Evolutionary conservation across 1,140 invertebrate species (phyloP), one percentile per base, ranked within the genome.

Genomic region (Zophobas atratus): DNA sequence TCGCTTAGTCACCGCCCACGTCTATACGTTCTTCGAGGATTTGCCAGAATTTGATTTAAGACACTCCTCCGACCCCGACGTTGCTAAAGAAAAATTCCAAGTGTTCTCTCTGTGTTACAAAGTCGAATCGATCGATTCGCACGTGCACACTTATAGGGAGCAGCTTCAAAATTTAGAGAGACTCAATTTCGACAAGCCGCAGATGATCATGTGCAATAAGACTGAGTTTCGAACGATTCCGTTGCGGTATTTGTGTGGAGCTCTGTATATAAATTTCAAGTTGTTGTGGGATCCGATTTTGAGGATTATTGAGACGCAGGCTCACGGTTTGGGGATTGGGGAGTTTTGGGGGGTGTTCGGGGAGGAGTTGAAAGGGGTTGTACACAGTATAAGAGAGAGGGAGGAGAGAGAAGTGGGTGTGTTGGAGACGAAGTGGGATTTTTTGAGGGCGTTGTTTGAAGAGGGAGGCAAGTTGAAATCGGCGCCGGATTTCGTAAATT

Each of bases 201-300:
- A 92, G 76, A 91, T 90, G 81, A 86, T 88, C 49, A 80, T 90
- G n/a, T 86, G 90, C 1, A 87, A 87, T 57, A 85, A 89, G 49
- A 88, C 91, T 0, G 85, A 90, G 48, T 90, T 89, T 34, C 89
- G 89, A 78, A 88, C 89, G 80, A 89, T 91, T 83, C 90, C 93
- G 0, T 82, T 98, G 1, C 89, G 92, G 70, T 97, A 94, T 84
- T 88, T 97, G 74, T 88, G 98, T 3, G 95, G 96, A 3, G 90
- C 92, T 77, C 86, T 98, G 1, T 96, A 94, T 85, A 88, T 94
- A 1, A 98, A 98, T 85, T 98, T 98, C 80, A 94, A 94, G 81
- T 87, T 96, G 33, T 82, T 99, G 0, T 98, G 97, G 97, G 92
- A 94, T 56, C 94, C 96, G n/a, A 87, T 94, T 0, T 87, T 89